A percentile compares a stretch with the other conserved stretches of the same genome.
These are phyloP conservation scores for Tragelaphus oryx DNA, from an alignment of 2,797 vertebrate species.

Conservation along the genomic window DNA sequence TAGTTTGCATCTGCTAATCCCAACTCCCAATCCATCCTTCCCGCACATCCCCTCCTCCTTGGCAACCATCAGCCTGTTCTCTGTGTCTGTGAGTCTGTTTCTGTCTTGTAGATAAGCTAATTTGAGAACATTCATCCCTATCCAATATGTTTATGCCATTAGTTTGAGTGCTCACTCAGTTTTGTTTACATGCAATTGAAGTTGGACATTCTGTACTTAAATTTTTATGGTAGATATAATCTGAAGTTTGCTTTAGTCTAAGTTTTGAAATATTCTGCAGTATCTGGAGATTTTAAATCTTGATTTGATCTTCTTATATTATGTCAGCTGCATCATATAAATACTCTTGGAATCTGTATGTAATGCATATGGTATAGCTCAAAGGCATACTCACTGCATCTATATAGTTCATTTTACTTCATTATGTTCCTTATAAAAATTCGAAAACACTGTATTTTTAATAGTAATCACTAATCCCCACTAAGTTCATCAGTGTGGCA, in stretches of 20 bases:
- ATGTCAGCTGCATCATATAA: not conserved
- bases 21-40: not conserved
- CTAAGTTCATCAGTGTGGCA: not conserved
- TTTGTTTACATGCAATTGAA: slow-evolving; percentile 13
- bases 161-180: not conserved
- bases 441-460: not conserved
- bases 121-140: not conserved
- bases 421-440: not conserved
- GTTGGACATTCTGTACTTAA: not conserved
- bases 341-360: not conserved
- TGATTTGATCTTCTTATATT: not conserved
- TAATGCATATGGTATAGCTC: not conserved
- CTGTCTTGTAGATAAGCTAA: not conserved
- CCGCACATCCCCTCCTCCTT: fast-evolving
- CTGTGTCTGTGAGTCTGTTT: not conserved
- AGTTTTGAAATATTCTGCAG: not conserved
- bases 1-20: not conserved
- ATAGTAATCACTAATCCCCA: not conserved
- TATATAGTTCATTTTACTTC: not conserved
- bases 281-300: not conserved
- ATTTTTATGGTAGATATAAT: not conserved
- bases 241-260: not conserved
- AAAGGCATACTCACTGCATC: not conserved
- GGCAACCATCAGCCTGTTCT: not conserved
- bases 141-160: slow-evolving; percentile 12